A percentile compares a stretch with the other conserved stretches of the same genome.
Evolutionary conservation across 2,797 vertebrate species (phyloP).

Genomic region (Uromys caudimaculatus): DNA sequence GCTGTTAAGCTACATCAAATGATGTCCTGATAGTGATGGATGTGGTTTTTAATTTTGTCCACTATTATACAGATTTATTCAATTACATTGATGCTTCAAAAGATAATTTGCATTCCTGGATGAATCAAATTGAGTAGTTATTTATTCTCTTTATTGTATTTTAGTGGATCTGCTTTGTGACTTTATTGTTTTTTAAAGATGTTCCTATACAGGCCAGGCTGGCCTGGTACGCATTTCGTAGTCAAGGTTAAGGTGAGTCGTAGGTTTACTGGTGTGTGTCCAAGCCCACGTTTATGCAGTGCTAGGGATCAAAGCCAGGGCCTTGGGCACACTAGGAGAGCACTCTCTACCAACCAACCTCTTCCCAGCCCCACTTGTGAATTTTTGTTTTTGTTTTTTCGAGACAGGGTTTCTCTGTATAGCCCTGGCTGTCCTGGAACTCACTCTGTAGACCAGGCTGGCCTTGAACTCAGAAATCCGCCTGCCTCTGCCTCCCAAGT

Average conservation of each 20-base stretch:
- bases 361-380: neutral
- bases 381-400: too few species aligned
- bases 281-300: neutral
- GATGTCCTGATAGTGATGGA: neutral
- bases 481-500: too few species aligned
- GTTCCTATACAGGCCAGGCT: neutral
- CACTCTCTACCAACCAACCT: neutral
- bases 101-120: slow-evolving; percentile 32
- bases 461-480: too few species aligned
- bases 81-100: slow-evolving; percentile 30
- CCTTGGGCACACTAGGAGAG: neutral
- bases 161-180: slow-evolving; percentile 34
- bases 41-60: neutral
- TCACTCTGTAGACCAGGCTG: too few species aligned
- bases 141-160: neutral
- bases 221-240: neutral
- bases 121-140: slow-evolving; percentile 25
- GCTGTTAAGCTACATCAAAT: slow-evolving; percentile 32
- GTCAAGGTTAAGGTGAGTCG: neutral
- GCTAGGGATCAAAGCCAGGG: neutral
- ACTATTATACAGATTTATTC: slow-evolving; percentile 31
- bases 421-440: too few species aligned
- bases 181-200: neutral
- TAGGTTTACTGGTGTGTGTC: neutral
- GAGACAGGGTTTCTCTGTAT: too few species aligned